A percentile compares a stretch with the other conserved stretches of the same genome.
Evolutionary conservation across 2,797 vertebrate genomes (phyloP).

Genomic region (Leptoclinus maculatus): DNA sequence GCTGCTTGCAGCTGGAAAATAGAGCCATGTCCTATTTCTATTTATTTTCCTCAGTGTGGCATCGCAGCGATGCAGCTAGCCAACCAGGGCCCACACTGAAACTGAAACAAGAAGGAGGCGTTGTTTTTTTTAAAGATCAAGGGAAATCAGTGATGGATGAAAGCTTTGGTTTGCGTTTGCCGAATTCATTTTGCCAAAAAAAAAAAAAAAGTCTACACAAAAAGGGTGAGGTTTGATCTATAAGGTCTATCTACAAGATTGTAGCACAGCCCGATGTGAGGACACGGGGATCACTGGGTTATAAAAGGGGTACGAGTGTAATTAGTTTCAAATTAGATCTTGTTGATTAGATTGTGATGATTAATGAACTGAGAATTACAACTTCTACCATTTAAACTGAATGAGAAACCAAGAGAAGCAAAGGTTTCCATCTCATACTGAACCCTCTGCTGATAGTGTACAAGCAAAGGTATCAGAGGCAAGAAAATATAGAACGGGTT

Average conservation of each 20-base stretch:
- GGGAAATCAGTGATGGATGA: not conserved
- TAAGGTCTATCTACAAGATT: too few relatives aligned
- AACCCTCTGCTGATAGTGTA: not conserved
- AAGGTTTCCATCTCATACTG: not conserved
- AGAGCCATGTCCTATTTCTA: not conserved
- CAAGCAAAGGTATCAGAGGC: not conserved
- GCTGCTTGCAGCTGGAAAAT: not conserved
- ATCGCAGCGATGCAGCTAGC: conserved; percentile 3
- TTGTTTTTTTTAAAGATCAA: not conserved
- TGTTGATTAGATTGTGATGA: conserved; percentile 24
- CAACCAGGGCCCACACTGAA: not conserved
- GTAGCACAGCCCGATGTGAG: not conserved
- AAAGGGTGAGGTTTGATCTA: not conserved
- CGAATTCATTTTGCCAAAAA: not conserved
- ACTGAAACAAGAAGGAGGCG: not conserved
- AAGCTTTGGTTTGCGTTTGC: not conserved
- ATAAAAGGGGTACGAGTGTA: not conserved
- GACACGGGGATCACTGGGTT: not conserved
- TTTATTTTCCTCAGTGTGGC: conserved; percentile 7
- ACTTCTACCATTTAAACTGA: not conserved
- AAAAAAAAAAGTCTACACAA: not conserved
- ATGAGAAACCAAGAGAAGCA: not conserved
- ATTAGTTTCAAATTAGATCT: conserved; percentile 19
- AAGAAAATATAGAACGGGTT: not conserved
- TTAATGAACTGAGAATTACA: conserved; percentile 14